phyloP scores from a whole-genome alignment of 2,113 vertebrate species.

The Hippotragus niger region DNA sequence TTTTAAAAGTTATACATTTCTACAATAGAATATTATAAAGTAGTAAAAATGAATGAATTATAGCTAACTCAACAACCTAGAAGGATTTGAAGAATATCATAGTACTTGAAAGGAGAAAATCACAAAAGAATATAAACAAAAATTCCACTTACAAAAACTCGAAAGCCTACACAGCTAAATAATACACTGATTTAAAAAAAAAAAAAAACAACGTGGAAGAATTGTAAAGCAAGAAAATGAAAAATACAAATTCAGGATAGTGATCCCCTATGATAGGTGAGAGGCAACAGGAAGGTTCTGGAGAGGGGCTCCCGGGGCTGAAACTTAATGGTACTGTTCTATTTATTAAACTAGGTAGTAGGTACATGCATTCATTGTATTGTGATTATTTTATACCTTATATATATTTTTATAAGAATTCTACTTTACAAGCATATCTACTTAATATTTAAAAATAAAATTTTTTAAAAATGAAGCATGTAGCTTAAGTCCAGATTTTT shows the following conservation, averaged over 20 bases:
- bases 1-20: background rate
- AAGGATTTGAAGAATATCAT: background rate
- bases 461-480: background rate
- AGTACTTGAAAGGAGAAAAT: background rate
- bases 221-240: background rate
- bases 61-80: background rate
- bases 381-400: background rate
- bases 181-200: background rate
- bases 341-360: background rate
- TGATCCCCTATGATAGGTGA: background rate
- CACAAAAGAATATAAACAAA: background rate
- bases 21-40: background rate
- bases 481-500: background rate
- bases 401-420: background rate
- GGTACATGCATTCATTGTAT: background rate
- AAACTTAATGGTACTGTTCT: background rate
- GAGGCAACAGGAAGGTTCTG: background rate
- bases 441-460: background rate
- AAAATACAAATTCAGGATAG: background rate
- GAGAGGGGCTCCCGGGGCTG: background rate
- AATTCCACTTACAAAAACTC: background rate
- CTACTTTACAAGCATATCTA: background rate
- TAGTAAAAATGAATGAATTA: background rate
- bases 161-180: background rate
- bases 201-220: background rate